A percentile compares a stretch with the other conserved stretches of the same genome.
Conservation (phyloP, 30 jellyfish, hydroid and myxozoan species). For the Turritopsis rubra region DNA sequence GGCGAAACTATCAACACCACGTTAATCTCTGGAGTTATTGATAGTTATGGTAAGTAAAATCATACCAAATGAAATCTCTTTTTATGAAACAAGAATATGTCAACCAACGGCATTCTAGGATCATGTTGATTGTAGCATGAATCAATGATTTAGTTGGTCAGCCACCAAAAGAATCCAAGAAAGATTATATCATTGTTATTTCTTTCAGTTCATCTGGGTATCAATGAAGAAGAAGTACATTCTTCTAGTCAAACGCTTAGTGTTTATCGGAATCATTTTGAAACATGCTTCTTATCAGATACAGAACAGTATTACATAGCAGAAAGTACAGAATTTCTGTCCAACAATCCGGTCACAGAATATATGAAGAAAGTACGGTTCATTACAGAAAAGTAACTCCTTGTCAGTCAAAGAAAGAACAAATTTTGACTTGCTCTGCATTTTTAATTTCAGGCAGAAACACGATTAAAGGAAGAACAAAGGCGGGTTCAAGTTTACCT, state of each 20-base stretch:
- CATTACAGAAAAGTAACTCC: too few relatives aligned
- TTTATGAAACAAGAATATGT: background rate
- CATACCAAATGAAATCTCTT: background rate
- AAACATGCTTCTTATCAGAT: conserved; percentile 56
- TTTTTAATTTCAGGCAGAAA: conserved; percentile 93
- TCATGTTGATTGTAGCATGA: background rate
- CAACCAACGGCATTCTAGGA: background rate
- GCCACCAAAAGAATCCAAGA: background rate
- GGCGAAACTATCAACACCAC: conserved; percentile 95
- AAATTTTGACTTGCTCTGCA: too few relatives aligned
- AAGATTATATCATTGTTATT: conserved; percentile 1
- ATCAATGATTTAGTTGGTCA: background rate
- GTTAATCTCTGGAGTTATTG: conserved; percentile 87
- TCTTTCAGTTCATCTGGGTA: conserved; percentile 87
- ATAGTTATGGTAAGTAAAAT: conserved; percentile 79
- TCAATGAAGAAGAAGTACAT: conserved; percentile 88
- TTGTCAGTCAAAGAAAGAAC: too few relatives aligned
- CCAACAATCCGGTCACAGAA: conserved; percentile 95
- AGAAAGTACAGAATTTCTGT: conserved; percentile 76
- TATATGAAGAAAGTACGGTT: conserved; percentile 92
- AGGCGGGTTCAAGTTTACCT: conserved; percentile 86
- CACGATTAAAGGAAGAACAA: conserved; percentile 90
- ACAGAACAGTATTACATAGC: conserved; percentile 92
- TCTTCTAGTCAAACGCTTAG: conserved; percentile 58
- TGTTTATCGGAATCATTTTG: conserved; percentile 75